Conservation (phyloP, 2,797 vertebrate species). For the Pantherophis alleghaniensis region DNA sequence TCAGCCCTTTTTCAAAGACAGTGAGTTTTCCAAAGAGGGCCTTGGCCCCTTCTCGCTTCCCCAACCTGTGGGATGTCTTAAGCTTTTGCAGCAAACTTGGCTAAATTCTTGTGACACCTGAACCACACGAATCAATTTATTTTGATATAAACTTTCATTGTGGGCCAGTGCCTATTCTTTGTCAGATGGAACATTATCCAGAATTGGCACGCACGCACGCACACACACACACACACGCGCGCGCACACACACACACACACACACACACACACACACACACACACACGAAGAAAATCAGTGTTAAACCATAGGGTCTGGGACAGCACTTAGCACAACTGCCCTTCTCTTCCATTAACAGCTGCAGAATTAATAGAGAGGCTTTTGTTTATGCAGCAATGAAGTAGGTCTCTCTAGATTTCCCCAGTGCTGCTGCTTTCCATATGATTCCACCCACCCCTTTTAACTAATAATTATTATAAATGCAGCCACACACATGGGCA, state of each 20-base stretch:
- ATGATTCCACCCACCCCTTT: not conserved
- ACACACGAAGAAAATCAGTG: not conserved
- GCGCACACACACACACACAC: too few relatives aligned
- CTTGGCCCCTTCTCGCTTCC: not conserved
- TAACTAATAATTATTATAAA: not conserved
- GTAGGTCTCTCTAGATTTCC: not conserved
- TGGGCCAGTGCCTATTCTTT: not conserved
- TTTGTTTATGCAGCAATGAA: constrained; percentile 1
- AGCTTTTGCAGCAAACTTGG: not conserved
- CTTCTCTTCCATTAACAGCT: not conserved
- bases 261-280: not conserved
- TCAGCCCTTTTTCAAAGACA: not conserved
- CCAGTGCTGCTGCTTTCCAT: not conserved
- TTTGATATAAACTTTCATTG: not conserved
- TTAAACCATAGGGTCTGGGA: not conserved
- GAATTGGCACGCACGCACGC: too few relatives aligned
- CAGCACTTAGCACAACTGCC: not conserved
- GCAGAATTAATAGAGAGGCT: not conserved
- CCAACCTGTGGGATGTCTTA: not conserved
- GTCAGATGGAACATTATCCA: not conserved
- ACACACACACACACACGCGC: not conserved
- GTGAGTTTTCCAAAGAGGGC: not conserved
- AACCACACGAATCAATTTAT: not conserved
- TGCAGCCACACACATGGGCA: not conserved
- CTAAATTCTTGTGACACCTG: not conserved